Evolutionary conservation across 2,888 invertebrate species (phyloP).

Genomic region (Pachliopta kotzebuea): DNA sequence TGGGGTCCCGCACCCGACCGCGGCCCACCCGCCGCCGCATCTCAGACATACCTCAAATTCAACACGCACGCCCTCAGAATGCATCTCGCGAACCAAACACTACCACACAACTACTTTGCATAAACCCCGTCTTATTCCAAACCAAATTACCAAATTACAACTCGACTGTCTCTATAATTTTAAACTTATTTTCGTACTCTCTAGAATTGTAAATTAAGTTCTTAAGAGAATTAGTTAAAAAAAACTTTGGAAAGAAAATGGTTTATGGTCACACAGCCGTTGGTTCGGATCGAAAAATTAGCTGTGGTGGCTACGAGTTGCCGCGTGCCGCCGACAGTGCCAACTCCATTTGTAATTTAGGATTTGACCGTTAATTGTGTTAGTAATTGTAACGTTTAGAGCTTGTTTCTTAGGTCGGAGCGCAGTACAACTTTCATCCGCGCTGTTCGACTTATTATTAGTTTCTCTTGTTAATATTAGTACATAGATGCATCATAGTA

Average conservation of each 20-base stretch:
- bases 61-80: slow-evolving; percentile 71
- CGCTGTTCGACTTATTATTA: slow-evolving; percentile 49
- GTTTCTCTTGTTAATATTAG: slow-evolving; percentile 62
- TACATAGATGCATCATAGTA: slow-evolving; percentile 58
- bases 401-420: slow-evolving; percentile 68
- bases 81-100: slow-evolving; percentile 62
- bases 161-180: slow-evolving; percentile 1
- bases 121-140: slow-evolving; percentile 52
- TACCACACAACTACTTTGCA: slow-evolving; percentile 67
- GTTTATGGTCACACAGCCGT: slow-evolving; percentile 56
- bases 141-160: background rate
- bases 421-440: slow-evolving; percentile 51
- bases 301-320: slow-evolving; percentile 61
- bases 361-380: slow-evolving; percentile 72
- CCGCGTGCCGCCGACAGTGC: slow-evolving; percentile 63
- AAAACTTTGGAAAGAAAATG: slow-evolving; percentile 53
- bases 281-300: slow-evolving; percentile 69
- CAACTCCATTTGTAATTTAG: slow-evolving; percentile 74
- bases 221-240: slow-evolving; percentile 40
- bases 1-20: slow-evolving; percentile 47
- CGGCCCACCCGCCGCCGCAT: slow-evolving; percentile 50
- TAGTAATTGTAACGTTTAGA: slow-evolving; percentile 72
- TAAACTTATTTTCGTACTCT: background rate
- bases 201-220: background rate
- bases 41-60: slow-evolving; percentile 68